These are phyloP conservation scores for Lumbricus terrestris DNA, from an alignment of 2,888 invertebrate species.

Conservation along the genomic window DNA sequence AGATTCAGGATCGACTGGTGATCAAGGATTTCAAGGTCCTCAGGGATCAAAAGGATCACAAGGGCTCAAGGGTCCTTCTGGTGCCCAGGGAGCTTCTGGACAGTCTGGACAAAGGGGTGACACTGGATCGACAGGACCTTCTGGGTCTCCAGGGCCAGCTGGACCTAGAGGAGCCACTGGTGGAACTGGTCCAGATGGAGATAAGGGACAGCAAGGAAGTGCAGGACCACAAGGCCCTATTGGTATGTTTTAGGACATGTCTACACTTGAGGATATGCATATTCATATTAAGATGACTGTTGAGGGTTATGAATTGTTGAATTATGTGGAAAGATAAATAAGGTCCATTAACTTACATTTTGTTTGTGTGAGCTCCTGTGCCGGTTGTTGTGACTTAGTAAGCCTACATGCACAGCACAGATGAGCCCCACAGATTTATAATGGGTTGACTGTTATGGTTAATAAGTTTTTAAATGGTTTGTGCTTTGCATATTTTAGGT, in stretches of 20 bases:
- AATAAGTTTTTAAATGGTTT: neutral
- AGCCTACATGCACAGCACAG: no score
- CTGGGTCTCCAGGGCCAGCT: slow-evolving; percentile 20
- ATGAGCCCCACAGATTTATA: neutral
- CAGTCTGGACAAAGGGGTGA: slow-evolving; percentile 25
- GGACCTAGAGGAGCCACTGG: slow-evolving; percentile 27
- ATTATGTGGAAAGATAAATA: no score
- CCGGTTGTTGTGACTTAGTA: neutral
- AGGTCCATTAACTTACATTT: no score
- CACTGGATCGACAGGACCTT: slow-evolving; percentile 26
- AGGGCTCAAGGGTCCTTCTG: slow-evolving; percentile 20
- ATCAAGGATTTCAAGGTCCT: slow-evolving; percentile 21
- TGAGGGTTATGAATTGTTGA: neutral
- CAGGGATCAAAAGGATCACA: slow-evolving; percentile 22
- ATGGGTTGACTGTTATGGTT: neutral
- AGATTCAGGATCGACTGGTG: slow-evolving; percentile 20
- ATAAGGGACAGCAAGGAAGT: slow-evolving; percentile 14
- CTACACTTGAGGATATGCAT: neutral
- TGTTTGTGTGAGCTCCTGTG: neutral
- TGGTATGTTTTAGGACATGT: slow-evolving; percentile 7
- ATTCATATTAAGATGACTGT: neutral
- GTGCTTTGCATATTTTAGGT: slow-evolving; percentile 21
- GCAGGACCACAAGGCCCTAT: slow-evolving; percentile 21
- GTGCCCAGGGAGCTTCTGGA: slow-evolving; percentile 29
- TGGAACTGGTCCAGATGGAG: slow-evolving; percentile 26